phyloP scores from a whole-genome alignment of 2,797 vertebrate genomes.

The Nannoperca obscura region DNA sequence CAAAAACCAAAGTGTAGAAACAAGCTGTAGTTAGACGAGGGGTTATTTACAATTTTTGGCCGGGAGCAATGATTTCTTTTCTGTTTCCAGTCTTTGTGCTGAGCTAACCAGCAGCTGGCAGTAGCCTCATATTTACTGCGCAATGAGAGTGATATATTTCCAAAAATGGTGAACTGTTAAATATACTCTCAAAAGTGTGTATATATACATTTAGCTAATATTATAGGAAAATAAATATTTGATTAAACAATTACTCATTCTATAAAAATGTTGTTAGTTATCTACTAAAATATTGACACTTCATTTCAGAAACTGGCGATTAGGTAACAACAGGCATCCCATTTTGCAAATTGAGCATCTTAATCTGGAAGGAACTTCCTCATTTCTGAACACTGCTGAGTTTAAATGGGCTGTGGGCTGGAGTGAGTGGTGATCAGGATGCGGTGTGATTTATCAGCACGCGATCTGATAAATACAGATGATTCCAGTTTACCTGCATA shows the following conservation, averaged over 20 bases:
- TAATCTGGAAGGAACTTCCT: background rate
- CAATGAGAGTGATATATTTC: background rate
- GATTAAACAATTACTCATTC: background rate
- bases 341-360: background rate
- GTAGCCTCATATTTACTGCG: background rate
- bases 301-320: background rate
- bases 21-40: background rate
- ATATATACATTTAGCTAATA: background rate
- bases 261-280: background rate
- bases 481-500: slow-evolving; percentile 10
- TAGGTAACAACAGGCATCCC: background rate
- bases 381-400: background rate
- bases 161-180: background rate
- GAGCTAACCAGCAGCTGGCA: background rate
- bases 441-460: background rate
- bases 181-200: background rate
- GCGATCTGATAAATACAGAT: slow-evolving; percentile 2
- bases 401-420: background rate
- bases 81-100: background rate
- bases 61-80: background rate
- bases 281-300: too few relatives aligned
- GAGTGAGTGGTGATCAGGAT: background rate
- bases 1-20: background rate
- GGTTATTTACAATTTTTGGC: background rate
- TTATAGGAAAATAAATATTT: background rate